Base-by-base conservation (phyloP, 2,888 invertebrate species). In the Ctenicera cuprea region DNA sequence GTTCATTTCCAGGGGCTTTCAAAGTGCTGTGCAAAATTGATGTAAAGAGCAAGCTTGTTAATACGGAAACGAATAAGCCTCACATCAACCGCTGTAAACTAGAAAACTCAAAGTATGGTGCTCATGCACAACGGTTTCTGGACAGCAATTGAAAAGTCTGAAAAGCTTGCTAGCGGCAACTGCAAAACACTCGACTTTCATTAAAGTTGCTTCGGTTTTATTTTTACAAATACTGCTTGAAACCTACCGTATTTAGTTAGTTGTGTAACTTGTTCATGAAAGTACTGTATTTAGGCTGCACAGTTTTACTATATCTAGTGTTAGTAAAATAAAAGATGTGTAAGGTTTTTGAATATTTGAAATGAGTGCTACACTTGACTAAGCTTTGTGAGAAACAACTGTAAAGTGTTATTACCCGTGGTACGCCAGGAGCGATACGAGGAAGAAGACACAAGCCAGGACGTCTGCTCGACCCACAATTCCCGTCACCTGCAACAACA, bases 391-490 rank as follows among this genome's bases (percentile, higher is more conserved):
- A 9, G 7, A 33, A 33, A 9, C 4, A 45, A 54, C 9, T n/a
- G 11, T 63, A 70, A 50, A 70, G 52, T 52, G 18, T 70, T 69
- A 71, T 81, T 88, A 95, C 94, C 94, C 93, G 83, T 94, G 94
- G 87, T 95, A 96, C 54, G 92, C 90, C 41, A 95, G 90, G 76
- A 96, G 90, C 0, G 95, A 94, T 73, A 94, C 89, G 7, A 96
- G 90, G 86, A 95, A 95, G 88, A 96, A 94, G 57, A 94, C 89
- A 81, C 95, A 94, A 5, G 96, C 94, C 70, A 96, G 87, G 1
- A 96, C 92, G 85, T 97, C 97, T 4, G 97, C 96, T 82, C 97
- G 88, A 0, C 97, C 97, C 0, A 97, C 97, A 72, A 95, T 92
- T 70, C 95, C 96, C 0, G 95, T 93, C 71, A 96, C 95, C 95